phyloP scores from a whole-genome alignment of 2,888 invertebrate species.

The Hyposoter didymator region DNA sequence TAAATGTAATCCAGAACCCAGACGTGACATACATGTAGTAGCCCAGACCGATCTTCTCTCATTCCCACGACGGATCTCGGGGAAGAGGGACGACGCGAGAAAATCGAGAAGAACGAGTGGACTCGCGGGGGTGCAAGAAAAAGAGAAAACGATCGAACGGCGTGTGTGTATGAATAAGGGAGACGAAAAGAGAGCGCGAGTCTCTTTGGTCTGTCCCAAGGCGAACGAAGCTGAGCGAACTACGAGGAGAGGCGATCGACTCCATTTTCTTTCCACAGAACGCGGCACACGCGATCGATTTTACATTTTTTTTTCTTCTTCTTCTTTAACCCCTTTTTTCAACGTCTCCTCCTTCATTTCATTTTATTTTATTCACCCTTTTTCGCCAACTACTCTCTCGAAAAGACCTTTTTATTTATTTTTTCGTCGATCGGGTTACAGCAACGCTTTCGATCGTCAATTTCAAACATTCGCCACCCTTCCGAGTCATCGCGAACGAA shows the following conservation, averaged over 20 bases:
- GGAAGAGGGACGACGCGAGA: slow-evolving; percentile 50
- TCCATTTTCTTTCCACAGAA: slow-evolving; percentile 55
- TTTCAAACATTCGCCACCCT: slow-evolving; percentile 1
- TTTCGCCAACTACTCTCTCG: slow-evolving; percentile 33
- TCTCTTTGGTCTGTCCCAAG: slow-evolving; percentile 63
- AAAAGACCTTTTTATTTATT: background rate
- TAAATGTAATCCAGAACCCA: slow-evolving; percentile 83
- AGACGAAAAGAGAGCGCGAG: slow-evolving; percentile 35
- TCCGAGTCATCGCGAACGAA: background rate
- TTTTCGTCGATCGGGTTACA: background rate
- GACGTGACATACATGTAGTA: slow-evolving; percentile 81
- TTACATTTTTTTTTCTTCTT: slow-evolving; percentile 39
- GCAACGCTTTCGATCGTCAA: slow-evolving; percentile 14
- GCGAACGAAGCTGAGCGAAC: slow-evolving; percentile 54
- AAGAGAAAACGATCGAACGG: slow-evolving; percentile 13
- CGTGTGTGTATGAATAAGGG: background rate
- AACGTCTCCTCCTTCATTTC: slow-evolving; percentile 32
- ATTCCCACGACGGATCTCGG: slow-evolving; percentile 48
- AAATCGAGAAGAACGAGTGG: slow-evolving; percentile 47
- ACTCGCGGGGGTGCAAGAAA: slow-evolving; percentile 38
- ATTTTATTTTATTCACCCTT: slow-evolving; percentile 47
- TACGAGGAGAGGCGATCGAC: slow-evolving; percentile 56
- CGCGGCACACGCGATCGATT: slow-evolving; percentile 59
- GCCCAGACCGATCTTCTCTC: slow-evolving; percentile 58
- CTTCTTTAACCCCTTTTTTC: slow-evolving; percentile 29